Percentiles rank a stretch among this genome's conserved stretches.
These are phyloP conservation scores for Passer domesticus DNA, from an alignment of 2,113 vertebrate species.

Conservation along the genomic window DNA sequence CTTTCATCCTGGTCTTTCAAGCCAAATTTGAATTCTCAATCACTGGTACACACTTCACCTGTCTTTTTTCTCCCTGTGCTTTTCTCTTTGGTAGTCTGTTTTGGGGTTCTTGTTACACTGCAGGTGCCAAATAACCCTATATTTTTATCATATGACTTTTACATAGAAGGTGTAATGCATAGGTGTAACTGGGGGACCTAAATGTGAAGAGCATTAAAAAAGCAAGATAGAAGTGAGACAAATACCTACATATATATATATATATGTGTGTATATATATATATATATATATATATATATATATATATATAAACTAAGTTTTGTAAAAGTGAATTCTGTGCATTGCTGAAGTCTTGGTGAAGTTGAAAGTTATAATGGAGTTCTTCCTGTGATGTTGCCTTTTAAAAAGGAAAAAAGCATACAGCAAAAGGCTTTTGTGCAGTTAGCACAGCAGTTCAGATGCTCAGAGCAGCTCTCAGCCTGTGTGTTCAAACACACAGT, in stretches of 20 bases:
- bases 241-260: background rate
- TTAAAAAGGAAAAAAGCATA: background rate
- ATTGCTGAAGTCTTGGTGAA: background rate
- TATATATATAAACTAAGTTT: background rate
- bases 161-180: background rate
- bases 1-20: background rate
- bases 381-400: background rate
- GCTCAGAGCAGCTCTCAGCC: background rate
- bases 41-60: background rate
- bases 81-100: background rate
- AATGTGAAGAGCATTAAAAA: background rate
- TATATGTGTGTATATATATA: background rate
- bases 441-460: background rate
- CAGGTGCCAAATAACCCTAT: background rate
- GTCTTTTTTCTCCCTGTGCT: background rate
- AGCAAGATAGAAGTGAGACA: background rate
- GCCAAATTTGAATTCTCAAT: background rate
- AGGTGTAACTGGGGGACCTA: background rate
- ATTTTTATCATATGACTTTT: background rate
- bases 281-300: too few species aligned
- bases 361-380: background rate
- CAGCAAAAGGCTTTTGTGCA: background rate
- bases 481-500: background rate
- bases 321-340: background rate
- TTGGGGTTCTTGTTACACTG: background rate